Conservation (phyloP, 2,113 vertebrate genomes). For the Micromys minutus region DNA sequence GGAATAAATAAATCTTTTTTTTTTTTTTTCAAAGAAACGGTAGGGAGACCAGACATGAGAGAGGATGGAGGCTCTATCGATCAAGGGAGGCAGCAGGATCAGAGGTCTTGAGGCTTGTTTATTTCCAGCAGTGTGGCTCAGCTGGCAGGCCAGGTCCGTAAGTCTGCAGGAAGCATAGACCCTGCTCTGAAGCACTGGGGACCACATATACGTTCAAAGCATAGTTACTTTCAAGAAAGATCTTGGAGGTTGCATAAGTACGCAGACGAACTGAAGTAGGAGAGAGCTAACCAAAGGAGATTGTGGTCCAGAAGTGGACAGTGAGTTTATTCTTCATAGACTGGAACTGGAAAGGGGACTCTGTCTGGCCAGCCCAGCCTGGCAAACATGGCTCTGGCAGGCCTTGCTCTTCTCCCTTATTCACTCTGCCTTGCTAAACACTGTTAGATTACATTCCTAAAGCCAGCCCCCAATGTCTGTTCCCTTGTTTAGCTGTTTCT, state of each 20-base stretch:
- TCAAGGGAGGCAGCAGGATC: neutral
- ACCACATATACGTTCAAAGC: neutral
- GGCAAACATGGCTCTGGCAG: neutral
- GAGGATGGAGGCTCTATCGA: neutral
- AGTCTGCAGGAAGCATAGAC: neutral
- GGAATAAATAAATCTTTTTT: too few species aligned
- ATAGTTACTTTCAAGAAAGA: conserved; percentile 38
- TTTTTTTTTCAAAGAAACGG: too few species aligned
- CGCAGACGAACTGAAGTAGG: neutral
- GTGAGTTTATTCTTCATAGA: neutral
- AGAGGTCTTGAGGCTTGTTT: neutral
- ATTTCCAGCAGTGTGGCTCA: neutral
- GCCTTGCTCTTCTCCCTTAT: neutral
- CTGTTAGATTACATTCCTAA: neutral
- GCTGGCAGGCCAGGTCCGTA: neutral
- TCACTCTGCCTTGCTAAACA: neutral
- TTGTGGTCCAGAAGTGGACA: neutral
- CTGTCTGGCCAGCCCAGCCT: neutral
- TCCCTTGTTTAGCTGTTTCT: neutral
- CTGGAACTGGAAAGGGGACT: neutral
- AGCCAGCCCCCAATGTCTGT: neutral
- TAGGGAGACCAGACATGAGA: neutral
- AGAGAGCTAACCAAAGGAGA: neutral
- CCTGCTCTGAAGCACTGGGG: neutral
- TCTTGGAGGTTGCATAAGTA: neutral